phyloP scores from a whole-genome alignment of 2,888 invertebrate genomes.

The Scotopteryx bipunctaria region DNA sequence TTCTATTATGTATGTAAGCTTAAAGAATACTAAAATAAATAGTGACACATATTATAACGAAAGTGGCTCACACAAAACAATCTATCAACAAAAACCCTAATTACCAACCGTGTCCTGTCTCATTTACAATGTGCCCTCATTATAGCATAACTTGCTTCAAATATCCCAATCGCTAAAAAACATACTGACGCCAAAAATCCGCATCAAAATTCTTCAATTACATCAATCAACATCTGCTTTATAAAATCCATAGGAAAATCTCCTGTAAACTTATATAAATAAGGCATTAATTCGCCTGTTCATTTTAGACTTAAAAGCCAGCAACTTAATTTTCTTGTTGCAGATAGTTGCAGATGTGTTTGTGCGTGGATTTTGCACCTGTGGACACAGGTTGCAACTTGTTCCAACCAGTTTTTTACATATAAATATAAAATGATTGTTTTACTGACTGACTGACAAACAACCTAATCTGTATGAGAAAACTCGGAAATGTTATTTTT shows the following conservation, averaged over 20 bases:
- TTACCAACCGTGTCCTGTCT: slow-evolving; percentile 16
- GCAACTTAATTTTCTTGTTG: slow-evolving; percentile 28
- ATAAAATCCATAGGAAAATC: background rate
- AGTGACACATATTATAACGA: too few species aligned
- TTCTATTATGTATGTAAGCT: too few species aligned
- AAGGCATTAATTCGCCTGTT: background rate
- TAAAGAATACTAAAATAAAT: too few species aligned
- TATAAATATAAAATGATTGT: background rate
- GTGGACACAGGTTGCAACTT: slow-evolving; percentile 30
- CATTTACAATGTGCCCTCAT: slow-evolving; percentile 5
- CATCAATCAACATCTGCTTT: slow-evolving; percentile 25
- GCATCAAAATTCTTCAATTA: slow-evolving; percentile 26
- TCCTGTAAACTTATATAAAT: background rate
- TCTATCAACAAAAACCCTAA: slow-evolving; percentile 9
- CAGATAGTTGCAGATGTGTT: slow-evolving; percentile 34
- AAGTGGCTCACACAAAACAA: too few species aligned
- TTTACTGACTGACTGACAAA: background rate
- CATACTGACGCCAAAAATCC: slow-evolving; percentile 18
- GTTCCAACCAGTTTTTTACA: slow-evolving; percentile 25
- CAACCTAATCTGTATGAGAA: too few species aligned
- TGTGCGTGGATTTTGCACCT: slow-evolving; percentile 38
- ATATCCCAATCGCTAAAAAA: slow-evolving; percentile 11
- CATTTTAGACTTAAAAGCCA: background rate
- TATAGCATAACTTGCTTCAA: slow-evolving; percentile 14
- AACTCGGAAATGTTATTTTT: too few species aligned